Percentiles rank a stretch among this genome's conserved stretches.
These are phyloP conservation scores for Hylia prasina DNA, from an alignment of 2,113 vertebrate species.

Conservation along the genomic window DNA sequence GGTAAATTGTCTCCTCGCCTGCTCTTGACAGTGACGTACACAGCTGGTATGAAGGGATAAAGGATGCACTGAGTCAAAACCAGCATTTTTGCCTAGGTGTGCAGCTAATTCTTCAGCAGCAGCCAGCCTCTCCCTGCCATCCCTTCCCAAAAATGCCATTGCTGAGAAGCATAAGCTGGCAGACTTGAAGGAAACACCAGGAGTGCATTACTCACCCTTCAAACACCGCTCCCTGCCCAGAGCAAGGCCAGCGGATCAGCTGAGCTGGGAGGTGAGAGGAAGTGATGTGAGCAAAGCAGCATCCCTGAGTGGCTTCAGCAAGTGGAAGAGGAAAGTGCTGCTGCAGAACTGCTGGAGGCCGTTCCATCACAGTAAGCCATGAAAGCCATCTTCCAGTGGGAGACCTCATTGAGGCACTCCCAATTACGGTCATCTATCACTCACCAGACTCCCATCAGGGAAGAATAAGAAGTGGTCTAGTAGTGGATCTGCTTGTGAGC, in stretches of 20 bases:
- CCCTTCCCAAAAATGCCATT: background rate
- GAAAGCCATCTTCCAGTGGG: background rate
- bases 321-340: background rate
- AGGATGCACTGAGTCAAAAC: background rate
- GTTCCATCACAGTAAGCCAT: background rate
- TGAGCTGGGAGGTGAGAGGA: background rate
- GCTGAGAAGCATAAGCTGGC: background rate
- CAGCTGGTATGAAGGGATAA: background rate
- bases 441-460: background rate
- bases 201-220: constrained; percentile 20
- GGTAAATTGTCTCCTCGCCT: background rate
- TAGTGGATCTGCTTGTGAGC: background rate
- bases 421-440: background rate
- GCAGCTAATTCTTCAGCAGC: background rate
- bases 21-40: background rate
- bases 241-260: background rate
- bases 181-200: background rate
- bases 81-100: background rate
- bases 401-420: constrained; percentile 13
- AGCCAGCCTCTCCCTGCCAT: background rate
- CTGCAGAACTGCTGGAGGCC: background rate
- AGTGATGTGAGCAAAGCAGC: background rate
- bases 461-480: background rate
- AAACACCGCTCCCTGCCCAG: background rate
- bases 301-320: background rate